phyloP scores from a whole-genome alignment of 2,888 invertebrate species.

The Drosophila mercatorum region DNA sequence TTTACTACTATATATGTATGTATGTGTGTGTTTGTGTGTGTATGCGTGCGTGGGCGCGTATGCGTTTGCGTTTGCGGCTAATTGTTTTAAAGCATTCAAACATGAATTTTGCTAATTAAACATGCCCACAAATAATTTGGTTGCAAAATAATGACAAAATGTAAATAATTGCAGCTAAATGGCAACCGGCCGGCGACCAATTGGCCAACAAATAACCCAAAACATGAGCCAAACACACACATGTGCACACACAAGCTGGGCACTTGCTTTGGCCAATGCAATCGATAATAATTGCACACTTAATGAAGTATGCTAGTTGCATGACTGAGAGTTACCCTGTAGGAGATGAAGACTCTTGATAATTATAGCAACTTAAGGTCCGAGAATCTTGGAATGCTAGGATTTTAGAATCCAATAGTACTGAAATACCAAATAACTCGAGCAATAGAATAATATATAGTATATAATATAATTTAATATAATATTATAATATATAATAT shows the following conservation, averaged over 20 bases:
- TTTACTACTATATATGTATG: slow-evolving; percentile 22
- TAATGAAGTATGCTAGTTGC: not conserved
- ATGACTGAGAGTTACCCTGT: slow-evolving; percentile 12
- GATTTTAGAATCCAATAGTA: no score
- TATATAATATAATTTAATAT: no score
- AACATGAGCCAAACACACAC: slow-evolving; percentile 12
- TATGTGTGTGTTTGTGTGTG: slow-evolving; percentile 10
- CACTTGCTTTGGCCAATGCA: slow-evolving; percentile 13
- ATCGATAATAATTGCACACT: slow-evolving; percentile 10
- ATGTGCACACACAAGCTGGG: not conserved
- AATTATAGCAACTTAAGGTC: no score
- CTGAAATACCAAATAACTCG: not conserved
- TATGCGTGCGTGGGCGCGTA: slow-evolving; percentile 12
- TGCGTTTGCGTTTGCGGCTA: slow-evolving; percentile 45
- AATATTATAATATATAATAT: not conserved
- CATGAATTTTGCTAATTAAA: slow-evolving; percentile 76
- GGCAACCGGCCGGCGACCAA: slow-evolving; percentile 38
- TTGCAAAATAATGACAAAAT: slow-evolving; percentile 64
- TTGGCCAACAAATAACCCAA: slow-evolving; percentile 38
- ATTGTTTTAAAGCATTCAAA: slow-evolving; percentile 72
- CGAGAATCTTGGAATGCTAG: no score
- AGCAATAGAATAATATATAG: not conserved
- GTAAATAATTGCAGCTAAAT: slow-evolving; percentile 66
- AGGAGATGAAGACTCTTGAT: not conserved
- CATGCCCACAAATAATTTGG: slow-evolving; percentile 66